Evolutionary conservation across 2,113 vertebrate species (phyloP), one percentile per base, ranked within the genome.

Genomic region (Candoia aspera): DNA sequence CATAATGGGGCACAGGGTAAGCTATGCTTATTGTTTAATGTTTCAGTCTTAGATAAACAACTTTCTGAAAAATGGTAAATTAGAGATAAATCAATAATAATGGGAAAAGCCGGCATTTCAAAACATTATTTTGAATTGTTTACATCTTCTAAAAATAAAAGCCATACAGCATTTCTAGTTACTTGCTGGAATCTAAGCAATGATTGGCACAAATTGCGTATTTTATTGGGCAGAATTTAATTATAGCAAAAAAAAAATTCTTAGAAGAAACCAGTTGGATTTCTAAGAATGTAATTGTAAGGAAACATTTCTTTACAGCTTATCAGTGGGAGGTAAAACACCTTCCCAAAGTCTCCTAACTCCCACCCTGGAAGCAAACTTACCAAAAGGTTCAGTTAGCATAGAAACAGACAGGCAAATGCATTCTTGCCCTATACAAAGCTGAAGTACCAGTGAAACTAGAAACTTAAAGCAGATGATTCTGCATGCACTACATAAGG

Each of bases 21-120:
- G 95, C 95, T 96, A 91, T 87, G 96, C 84, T 92, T 97, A 94
- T 95, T 96, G 96, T 96, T 97, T 97, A 93, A 96, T 1, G 19
- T 95, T 94, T 84, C 94, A 96, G 93, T 88, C 91, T 24, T 64
- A 93, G 83, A 85, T 95, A 96, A 96, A 95, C 94, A 95, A 96
- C 96, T 91, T 3, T 96, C 91, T 90, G 84, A 94, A 96, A 96
- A 96, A 92, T 93, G 93, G 87, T 94, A 91, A 94, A 96, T 96
- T 95, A 96, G 92, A 94, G 87, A 95, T 94, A 96, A 94, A 97
- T 90, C 89, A 95, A 91, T 93, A 96, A 95, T 95, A 95, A 95
- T 17, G 62, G 92, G 88, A 95, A 95, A 95, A 91, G 87, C 87
- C 92, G 92, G 91, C 90, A 95, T 95, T 96, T 97, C 83, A 90